Percentiles rank a stretch among this genome's conserved stretches.
Evolutionary conservation across 2,797 vertebrate genomes (phyloP).

Genomic region (Poecilia wingei): DNA sequence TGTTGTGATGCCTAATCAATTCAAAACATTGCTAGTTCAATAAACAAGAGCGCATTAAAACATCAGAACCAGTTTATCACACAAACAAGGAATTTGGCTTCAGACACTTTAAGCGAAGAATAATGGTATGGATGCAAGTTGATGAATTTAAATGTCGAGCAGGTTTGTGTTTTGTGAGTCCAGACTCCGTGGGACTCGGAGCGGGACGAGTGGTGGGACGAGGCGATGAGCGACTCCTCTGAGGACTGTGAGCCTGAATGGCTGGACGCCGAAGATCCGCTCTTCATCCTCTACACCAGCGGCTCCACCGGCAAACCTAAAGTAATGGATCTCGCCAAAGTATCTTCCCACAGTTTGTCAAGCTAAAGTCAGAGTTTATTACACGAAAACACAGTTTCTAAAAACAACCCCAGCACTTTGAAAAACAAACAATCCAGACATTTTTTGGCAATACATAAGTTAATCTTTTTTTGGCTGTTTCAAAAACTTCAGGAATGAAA

Average conservation of each 20-base stretch:
- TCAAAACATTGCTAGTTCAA: background rate
- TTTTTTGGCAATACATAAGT: too few relatives aligned
- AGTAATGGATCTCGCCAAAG: constrained; percentile 44
- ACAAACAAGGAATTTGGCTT: background rate
- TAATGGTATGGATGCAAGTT: background rate
- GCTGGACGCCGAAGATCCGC: constrained; percentile 85
- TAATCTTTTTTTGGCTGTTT: too few relatives aligned
- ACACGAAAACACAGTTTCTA: too few relatives aligned
- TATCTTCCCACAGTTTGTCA: background rate
- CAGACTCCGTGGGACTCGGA: constrained; percentile 79
- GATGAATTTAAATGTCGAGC: background rate
- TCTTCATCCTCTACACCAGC: constrained; percentile 86
- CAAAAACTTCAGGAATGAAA: too few relatives aligned
- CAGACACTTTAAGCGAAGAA: background rate
- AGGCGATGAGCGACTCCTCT: constrained; percentile 67
- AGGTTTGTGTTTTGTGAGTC: constrained; percentile 18
- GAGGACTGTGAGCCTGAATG: constrained; percentile 86
- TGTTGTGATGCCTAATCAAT: background rate
- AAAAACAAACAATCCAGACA: too few relatives aligned
- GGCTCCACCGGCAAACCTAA: constrained; percentile 87
- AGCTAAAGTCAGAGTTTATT: too few relatives aligned
- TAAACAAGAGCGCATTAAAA: background rate
- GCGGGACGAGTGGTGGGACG: constrained; percentile 82
- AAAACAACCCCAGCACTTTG: too few relatives aligned
- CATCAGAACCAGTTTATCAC: background rate